Base-by-base conservation (phyloP, 1,140 invertebrate species). In the Rhagoletis pomonella region DNA sequence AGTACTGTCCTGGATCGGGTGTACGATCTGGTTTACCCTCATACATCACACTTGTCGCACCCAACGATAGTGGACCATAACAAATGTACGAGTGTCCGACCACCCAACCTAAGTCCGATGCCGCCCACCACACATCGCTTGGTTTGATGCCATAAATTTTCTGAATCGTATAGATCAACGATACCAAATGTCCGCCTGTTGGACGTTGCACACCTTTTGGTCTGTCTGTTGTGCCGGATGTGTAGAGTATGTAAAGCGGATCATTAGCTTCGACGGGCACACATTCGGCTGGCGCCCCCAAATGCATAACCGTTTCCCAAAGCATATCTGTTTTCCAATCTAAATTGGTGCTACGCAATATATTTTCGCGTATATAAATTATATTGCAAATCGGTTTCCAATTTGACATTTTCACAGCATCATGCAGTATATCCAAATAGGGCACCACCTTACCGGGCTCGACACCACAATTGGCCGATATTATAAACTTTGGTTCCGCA, bases 1-100 rank as follows among this genome's bases (percentile, higher is more conserved):
- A 92, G 93, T 98, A 99, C 91, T 98, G 97, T 47, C 96, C 96
- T 4, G 97, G 96, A 94, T 99, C 96, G 0, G 98, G 98, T 1
- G 98, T 99, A 86, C 97, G 95, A 89, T 98, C 97, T 0, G 98
- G 98, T 91, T 99, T 99, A 2, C 98, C 98, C 94, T 99, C 98
- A 93, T 98, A 99, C 93, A 99, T 95, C 1, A 99, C 94, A 88
- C 97, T 97, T 0, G 97, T 98, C 58, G 96, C 91, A 1, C 97
- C 96, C 89, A 96, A 95, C 0, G 97, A 92, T 0, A 99, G 93
- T 0, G 98, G 98, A 3, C 96, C 98, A 89, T 99, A 99, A 91
- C 97, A 97, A 86, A 98, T 98, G 90, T 98, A 99, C 0, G 97
- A 98, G 92, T 98, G 97, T 3, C 98, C 98, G 3, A 98, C 97